Base-by-base conservation (phyloP, 2,797 vertebrate genomes). In the Nyctalus aviator region DNA sequence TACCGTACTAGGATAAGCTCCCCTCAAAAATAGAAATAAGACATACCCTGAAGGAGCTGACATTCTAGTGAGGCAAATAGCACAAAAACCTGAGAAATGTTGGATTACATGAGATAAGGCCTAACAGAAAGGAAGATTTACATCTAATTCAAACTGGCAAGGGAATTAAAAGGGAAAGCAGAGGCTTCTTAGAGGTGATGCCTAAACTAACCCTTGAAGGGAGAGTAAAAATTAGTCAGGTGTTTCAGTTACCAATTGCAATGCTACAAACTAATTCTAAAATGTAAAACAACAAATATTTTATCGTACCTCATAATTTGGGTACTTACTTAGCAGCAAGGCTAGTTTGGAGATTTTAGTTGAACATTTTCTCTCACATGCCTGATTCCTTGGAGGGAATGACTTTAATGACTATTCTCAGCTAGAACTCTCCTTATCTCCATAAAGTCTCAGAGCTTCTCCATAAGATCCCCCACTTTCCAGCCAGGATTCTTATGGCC, bases 41-140 rank as follows among this genome's bases (percentile, higher is more conserved):
- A 37, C 10, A 50, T 20, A 76, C 10, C 17, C 18, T 64, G 14
- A 41, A 75, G 66, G 48, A 94, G 30, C 17, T 8, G 9, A 48
- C 8, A 46, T 66, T 53, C 35, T 27, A 79, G 37, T 25, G 30
- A 18, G 30, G 53, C 17, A 72, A 53, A 44, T 53, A 76, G 35
- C 20, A 85, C n/a, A 85, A 91, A 85, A 91, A 91, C 55, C 17
- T 30, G 30, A 62, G 35, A 69, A 88, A 84, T 69, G 44, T 37
- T 92, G 46, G 77, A 30, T 86, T 37, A 32, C 62, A 11, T 57
- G 13, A 55, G 37, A 11, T 32, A 83, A 93, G 41, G 35, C 37
- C 87, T n/a, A 25, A 35, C 18, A 83, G 23, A 32, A 86, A 87
- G 57, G 48, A 88, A 71, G 35, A 59, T 78, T 44, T 90, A 32